A percentile compares a stretch with the other conserved stretches of the same genome.
These are phyloP conservation scores for Leptinotarsa rubiginosa DNA, from an alignment of 2,888 invertebrate genomes.

Conservation along the genomic window DNA sequence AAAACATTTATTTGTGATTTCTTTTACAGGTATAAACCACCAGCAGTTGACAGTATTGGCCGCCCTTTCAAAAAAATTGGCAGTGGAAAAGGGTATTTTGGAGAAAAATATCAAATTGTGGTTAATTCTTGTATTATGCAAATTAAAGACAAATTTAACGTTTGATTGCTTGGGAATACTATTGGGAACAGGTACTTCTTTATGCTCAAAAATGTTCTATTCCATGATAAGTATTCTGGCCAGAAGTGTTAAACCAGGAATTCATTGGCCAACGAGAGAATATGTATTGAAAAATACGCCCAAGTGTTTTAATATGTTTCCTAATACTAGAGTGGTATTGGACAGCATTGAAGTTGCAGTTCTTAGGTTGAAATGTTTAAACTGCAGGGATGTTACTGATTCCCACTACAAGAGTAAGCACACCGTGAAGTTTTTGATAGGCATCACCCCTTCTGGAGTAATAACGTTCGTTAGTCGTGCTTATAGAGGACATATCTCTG, in stretches of 20 bases:
- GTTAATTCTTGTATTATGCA: slow-evolving; percentile 5
- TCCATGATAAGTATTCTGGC: slow-evolving; percentile 6
- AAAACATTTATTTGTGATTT: not conserved
- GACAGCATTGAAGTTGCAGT: not conserved
- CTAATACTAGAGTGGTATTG: slow-evolving; percentile 20
- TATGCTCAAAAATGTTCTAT: slow-evolving; percentile 19
- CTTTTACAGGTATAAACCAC: not conserved
- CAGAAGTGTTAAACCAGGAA: slow-evolving; percentile 19
- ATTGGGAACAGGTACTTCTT: slow-evolving; percentile 5
- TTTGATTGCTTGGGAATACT: slow-evolving; percentile 12
- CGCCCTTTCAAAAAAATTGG: not conserved
- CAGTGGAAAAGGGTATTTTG: not conserved
- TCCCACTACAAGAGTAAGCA: slow-evolving; percentile 1
- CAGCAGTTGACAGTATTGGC: too few species aligned
- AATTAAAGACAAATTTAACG: slow-evolving; percentile 19
- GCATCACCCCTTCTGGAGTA: not conserved
- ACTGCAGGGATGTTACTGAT: slow-evolving; percentile 1
- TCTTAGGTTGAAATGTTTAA: not conserved
- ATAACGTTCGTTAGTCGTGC: not conserved
- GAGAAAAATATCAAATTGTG: slow-evolving; percentile 8
- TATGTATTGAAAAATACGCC: slow-evolving; percentile 18
- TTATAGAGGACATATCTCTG: not conserved
- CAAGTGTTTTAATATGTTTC: not conserved
- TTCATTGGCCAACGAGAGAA: slow-evolving; percentile 28
- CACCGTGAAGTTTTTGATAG: not conserved